Evolutionary conservation across 2,888 invertebrate species (phyloP).

Genomic region (Pantelozetes paolii): DNA sequence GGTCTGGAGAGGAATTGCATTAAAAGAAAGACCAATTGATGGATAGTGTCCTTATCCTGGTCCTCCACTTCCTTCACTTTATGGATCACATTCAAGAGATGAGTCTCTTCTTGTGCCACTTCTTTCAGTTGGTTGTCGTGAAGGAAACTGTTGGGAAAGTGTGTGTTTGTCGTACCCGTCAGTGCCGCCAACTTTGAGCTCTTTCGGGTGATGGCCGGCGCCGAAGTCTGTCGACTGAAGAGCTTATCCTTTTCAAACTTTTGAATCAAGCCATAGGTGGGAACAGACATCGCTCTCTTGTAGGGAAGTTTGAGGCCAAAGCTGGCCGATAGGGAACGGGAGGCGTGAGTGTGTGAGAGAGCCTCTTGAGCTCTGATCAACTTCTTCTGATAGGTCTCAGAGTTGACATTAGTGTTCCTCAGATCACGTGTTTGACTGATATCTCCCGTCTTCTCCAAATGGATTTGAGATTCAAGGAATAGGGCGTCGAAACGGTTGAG

Average conservation of each 20-base stretch:
- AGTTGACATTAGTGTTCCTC: conserved; percentile 78
- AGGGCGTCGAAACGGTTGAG: conserved; percentile 90
- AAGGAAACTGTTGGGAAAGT: conserved; percentile 54
- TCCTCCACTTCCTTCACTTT: conserved; percentile 89
- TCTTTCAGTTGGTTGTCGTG: conserved; percentile 55
- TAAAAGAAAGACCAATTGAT: conserved; percentile 84
- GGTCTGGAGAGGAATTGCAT: conserved; percentile 86
- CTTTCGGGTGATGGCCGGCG: conserved; percentile 88
- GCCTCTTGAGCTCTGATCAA: conserved; percentile 84
- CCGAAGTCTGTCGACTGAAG: conserved; percentile 75
- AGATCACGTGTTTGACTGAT: conserved; percentile 78
- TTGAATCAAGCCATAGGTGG: conserved; percentile 51
- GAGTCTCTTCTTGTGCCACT: conserved; percentile 73
- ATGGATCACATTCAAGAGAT: conserved; percentile 72
- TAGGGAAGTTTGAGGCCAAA: conserved; percentile 92
- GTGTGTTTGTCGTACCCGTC: conserved; percentile 49
- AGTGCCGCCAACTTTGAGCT: conserved; percentile 68
- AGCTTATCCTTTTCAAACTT: conserved; percentile 68
- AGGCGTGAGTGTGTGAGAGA: conserved; percentile 63
- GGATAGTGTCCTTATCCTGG: conserved; percentile 84
- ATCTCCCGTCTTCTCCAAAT: conserved; percentile 68
- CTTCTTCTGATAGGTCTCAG: conserved; percentile 78
- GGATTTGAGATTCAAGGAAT: conserved; percentile 82
- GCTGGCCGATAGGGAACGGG: conserved; percentile 64
- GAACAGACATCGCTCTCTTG: conserved; percentile 88